Evolutionary conservation across 2,797 vertebrate genomes (phyloP), one percentile per base, ranked within the genome.

Genomic region (Hypotaenidia okinawae): DNA sequence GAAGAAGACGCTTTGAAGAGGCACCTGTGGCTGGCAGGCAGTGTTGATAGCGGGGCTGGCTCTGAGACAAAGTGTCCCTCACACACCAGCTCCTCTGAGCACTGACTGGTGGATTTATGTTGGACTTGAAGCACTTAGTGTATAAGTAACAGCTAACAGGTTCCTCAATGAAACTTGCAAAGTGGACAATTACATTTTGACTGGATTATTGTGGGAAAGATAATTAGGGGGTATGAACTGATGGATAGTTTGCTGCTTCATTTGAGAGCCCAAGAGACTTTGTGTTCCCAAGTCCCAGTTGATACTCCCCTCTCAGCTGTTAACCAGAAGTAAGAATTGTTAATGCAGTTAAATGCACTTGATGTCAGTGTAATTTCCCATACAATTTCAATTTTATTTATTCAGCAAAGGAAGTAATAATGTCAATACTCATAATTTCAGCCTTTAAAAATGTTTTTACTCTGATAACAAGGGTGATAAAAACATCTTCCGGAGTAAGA

Each of bases 401-500:
- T 85, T 84, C 18, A 87, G 32, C 17, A 64, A 61, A 73, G 57
- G 49, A 54, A 78, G 9, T 6, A 30, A 41, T 18, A 4, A 8
- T 55, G 21, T 19, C 4, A 28, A 22, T 43, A 85, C 54, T 89
- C 43, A 17, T 49, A 14, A 70, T 66, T 70, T 76, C 85, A 81
- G 32, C n/a, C 37, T 83, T 79, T 79, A 57, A 62, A 76, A 88
- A 57, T 24, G 30, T 39, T 90, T 97, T 94, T 30, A 61, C 14
- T 85, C 21, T 66, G 30, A 35, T 86, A 84, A 45, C 74, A 70
- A 37, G 27, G 10, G 41, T 54, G 59, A 92, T 82, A 73, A 87
- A 97, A 96, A 55, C 30, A 17, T 45, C 85, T 95, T 95, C 55
- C 1, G 4, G 59, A 76, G 84, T 51, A 70, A 88, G 28, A 66